Conservation (phyloP, 1,140 invertebrate species). For the Cyphomyrmex costatus region DNA sequence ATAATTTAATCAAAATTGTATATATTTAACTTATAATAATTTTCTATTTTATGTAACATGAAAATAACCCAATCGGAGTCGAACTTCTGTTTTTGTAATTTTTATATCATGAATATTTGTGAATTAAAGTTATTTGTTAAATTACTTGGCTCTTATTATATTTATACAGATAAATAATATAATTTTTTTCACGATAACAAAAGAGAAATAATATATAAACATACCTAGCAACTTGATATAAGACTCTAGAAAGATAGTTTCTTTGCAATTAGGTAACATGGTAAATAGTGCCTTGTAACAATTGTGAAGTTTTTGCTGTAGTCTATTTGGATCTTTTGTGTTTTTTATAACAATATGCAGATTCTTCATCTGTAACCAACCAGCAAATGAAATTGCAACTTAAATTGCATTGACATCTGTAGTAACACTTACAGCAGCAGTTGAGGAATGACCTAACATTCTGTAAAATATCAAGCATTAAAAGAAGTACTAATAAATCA, state of each 20-base stretch:
- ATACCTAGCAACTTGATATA: constrained; percentile 86
- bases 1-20: too few relatives aligned
- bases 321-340: constrained; percentile 81
- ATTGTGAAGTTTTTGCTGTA: constrained; percentile 83
- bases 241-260: constrained; percentile 83
- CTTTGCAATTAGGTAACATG: constrained; percentile 82
- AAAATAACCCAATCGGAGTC: too few relatives aligned
- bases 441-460: constrained; percentile 85
- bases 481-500: constrained; percentile 33
- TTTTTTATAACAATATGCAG: constrained; percentile 84
- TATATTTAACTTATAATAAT: too few relatives aligned
- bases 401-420: constrained; percentile 42
- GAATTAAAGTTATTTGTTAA: too few relatives aligned
- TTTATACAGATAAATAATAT: not conserved
- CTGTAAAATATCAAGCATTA: constrained; percentile 81
- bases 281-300: constrained; percentile 85
- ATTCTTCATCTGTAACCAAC: constrained; percentile 84
- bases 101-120: too few relatives aligned
- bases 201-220: not conserved
- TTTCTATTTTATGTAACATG: too few relatives aligned
- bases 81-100: too few relatives aligned
- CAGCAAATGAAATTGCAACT: not conserved
- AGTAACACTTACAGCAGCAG: constrained; percentile 86
- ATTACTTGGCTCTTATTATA: too few relatives aligned
- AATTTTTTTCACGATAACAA: not conserved